These are phyloP conservation scores for Erebia palarica DNA, from an alignment of 2,888 invertebrate genomes.

Conservation along the genomic window DNA sequence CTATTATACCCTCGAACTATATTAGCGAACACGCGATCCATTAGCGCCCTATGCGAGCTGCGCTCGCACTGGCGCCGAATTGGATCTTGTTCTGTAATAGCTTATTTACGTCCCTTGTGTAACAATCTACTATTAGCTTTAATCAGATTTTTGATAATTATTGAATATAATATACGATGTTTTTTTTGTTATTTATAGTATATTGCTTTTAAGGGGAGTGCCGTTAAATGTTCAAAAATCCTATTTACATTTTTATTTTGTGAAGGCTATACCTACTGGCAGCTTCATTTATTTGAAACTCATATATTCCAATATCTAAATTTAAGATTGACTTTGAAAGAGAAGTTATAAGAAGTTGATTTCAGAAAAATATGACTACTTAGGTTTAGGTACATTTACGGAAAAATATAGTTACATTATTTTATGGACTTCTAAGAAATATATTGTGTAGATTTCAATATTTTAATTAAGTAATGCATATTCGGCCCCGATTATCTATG, in stretches of 20 bases:
- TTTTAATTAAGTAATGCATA: conserved; percentile 2
- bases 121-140: too few relatives aligned
- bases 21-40: too few relatives aligned
- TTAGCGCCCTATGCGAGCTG: too few relatives aligned
- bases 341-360: neutral
- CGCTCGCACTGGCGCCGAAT: too few relatives aligned
- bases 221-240: neutral
- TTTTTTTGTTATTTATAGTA: conserved; percentile 1
- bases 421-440: neutral
- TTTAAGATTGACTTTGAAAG: neutral
- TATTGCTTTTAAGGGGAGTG: conserved; percentile 22
- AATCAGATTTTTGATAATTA: neutral
- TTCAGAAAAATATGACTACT: neutral
- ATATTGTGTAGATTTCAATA: neutral
- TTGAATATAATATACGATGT: neutral
- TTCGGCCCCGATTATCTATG: neutral
- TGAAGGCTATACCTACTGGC: conserved; percentile 26
- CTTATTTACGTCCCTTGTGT: too few relatives aligned
- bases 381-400: neutral
- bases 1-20: too few relatives aligned
- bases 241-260: conserved; percentile 11
- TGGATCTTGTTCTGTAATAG: too few relatives aligned
- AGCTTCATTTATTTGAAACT: conserved; percentile 8
- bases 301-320: neutral
- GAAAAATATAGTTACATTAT: conserved; percentile 6